These are phyloP conservation scores for Paedocypris sp. DNA, from an alignment of 2,113 vertebrate species.

Conservation along the genomic window DNA sequence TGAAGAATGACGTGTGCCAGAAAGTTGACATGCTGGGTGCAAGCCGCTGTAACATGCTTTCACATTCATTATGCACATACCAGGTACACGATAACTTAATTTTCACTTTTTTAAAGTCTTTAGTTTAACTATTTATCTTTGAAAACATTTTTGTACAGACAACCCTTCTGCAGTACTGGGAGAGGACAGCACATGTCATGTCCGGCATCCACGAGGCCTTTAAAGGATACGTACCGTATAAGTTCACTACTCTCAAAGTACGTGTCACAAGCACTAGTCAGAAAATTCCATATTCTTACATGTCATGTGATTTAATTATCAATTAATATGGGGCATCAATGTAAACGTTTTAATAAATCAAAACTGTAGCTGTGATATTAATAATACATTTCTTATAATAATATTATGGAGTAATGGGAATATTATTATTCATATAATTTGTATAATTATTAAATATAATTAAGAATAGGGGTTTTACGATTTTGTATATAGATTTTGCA, in stretches of 20 bases:
- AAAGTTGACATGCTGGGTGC: slow-evolving; percentile 74
- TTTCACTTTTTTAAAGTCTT: no score
- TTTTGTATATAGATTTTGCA: no score
- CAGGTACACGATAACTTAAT: no score
- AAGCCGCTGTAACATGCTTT: slow-evolving; percentile 71
- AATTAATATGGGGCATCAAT: no score
- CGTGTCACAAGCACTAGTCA: neutral
- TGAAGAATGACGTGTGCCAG: slow-evolving; percentile 73
- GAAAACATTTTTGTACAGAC: slow-evolving; percentile 46
- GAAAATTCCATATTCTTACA: neutral
- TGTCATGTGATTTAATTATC: neutral
- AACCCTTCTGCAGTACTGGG: slow-evolving; percentile 71
- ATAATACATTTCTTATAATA: no score
- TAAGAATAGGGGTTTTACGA: no score
- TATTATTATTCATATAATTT: no score
- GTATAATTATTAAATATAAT: no score
- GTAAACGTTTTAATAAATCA: no score
- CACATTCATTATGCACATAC: slow-evolving; percentile 66
- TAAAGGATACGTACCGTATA: slow-evolving; percentile 51
- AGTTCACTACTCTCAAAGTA: slow-evolving; percentile 65
- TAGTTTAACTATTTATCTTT: neutral
- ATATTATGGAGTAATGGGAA: no score
- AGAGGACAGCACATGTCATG: slow-evolving; percentile 66
- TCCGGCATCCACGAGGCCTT: slow-evolving; percentile 59
- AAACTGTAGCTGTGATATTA: no score